Evolutionary conservation across 2,888 invertebrate genomes (phyloP).

Genomic region (Lypha dubia): DNA sequence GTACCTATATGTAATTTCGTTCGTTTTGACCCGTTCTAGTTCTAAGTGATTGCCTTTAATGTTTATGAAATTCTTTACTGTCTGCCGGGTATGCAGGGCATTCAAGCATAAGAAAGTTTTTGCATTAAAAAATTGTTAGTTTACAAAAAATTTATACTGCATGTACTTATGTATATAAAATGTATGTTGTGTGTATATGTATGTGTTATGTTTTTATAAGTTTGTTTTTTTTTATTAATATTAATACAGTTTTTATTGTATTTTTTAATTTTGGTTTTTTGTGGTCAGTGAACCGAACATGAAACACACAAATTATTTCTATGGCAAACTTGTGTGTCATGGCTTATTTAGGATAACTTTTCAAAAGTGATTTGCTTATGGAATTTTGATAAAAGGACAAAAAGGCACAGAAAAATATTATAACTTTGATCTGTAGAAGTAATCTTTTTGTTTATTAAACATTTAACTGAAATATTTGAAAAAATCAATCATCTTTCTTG

Average conservation of each 20-base stretch:
- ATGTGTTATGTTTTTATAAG: background rate
- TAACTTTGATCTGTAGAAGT: too few species aligned
- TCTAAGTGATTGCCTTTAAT: slow-evolving; percentile 22
- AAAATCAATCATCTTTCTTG: too few species aligned
- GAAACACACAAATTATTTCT: background rate
- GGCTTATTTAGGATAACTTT: background rate
- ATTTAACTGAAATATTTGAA: too few species aligned
- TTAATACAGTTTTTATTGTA: background rate
- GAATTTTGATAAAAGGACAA: background rate
- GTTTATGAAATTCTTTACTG: background rate
- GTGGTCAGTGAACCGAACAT: background rate
- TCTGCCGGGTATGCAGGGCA: slow-evolving; percentile 30
- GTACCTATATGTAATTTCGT: background rate
- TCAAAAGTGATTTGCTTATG: background rate
- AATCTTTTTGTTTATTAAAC: too few species aligned
- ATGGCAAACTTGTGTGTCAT: background rate
- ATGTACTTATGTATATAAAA: slow-evolving; percentile 1
- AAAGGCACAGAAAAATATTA: background rate
- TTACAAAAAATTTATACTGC: slow-evolving; percentile 4
- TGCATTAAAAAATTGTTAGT: background rate
- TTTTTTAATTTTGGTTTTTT: background rate
- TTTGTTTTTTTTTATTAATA: background rate
- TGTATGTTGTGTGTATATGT: background rate
- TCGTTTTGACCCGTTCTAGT: background rate
- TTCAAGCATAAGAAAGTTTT: slow-evolving; percentile 2